phyloP scores from a whole-genome alignment of 2,888 invertebrate genomes.

The Rambutsinella grinnellia region DNA sequence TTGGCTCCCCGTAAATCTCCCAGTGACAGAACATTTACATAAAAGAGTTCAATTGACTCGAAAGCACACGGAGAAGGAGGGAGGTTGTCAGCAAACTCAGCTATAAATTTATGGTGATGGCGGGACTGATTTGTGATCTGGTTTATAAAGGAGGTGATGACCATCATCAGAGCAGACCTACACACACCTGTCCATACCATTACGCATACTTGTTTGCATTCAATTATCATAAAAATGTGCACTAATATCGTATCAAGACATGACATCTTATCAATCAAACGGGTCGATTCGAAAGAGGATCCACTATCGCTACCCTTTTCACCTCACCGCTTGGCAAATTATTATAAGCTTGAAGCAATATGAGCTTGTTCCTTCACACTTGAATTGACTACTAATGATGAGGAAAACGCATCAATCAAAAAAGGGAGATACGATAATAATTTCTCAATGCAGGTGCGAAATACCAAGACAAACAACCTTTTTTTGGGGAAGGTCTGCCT shows the following conservation, averaged over 20 bases:
- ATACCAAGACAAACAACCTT: no score
- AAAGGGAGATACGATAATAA: no score
- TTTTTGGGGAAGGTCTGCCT: no score
- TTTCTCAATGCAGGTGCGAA: no score
- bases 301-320: no score
- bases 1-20: neutral
- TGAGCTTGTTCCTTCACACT: no score
- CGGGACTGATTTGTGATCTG: slow-evolving; percentile 43
- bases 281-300: no score
- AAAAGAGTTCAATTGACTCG: neutral
- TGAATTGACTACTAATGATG: slow-evolving; percentile 30
- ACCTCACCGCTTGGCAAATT: no score
- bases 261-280: slow-evolving; percentile 42
- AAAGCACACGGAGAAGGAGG: neutral
- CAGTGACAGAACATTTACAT: neutral
- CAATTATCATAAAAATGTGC: neutral
- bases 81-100: neutral
- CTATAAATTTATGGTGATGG: slow-evolving; percentile 14
- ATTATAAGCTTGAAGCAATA: no score
- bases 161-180: neutral
- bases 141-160: slow-evolving; percentile 2
- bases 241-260: neutral
- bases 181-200: neutral
- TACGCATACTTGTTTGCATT: neutral
- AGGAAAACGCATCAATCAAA: slow-evolving; percentile 42